Base-by-base conservation (phyloP, 2,113 vertebrate genomes). In the Melanostigma gelatinosum region DNA sequence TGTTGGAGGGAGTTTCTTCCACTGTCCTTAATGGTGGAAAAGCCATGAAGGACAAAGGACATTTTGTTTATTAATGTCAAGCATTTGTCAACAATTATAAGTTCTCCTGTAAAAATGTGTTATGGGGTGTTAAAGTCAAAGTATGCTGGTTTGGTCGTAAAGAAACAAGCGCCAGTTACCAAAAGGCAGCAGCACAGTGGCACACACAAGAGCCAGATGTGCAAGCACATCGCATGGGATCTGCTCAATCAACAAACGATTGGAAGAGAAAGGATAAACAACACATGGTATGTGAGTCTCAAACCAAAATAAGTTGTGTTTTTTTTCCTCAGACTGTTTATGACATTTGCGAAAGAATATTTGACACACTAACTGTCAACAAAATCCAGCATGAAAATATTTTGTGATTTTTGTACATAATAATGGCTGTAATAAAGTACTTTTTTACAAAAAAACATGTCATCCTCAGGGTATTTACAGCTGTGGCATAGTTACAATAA, bases 141-240 rank as follows among this genome's bases (percentile, higher is more conserved):
- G 68, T 40, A 12, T 50, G 46, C 27, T 15, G 64, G 50, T 65
- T 80, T n/a, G 44, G 44, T 62, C 69, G 54, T 60, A 70, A 85
- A 79, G 61, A 29, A 65, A 78, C 24, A 84, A 12, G 18, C 32
- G 75, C 8, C 61, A 70, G 67, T 85, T 73, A 60, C 50, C 63
- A 46, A 38, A 6, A 72, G 65, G 36, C 73, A 83, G 61, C 36
- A 50, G 68, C 72, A 71, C 64, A 38, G 79, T 54, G 62, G 80
- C 73, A 70, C 38, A 72, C 72, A 88, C n/a, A 27, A 68, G 46
- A 84, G 50, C 61, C 84, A 92, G 87, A 93, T 90, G 89, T 90
- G 42, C 57, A 71, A 29, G 74, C 76, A 62, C 74, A 67, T 89
- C 1, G 75, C 77, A 57, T 77, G 72, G 38, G 80, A 88, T 52